phyloP scores from a whole-genome alignment of 2,797 vertebrate genomes.

The Steatocranus sp. region DNA sequence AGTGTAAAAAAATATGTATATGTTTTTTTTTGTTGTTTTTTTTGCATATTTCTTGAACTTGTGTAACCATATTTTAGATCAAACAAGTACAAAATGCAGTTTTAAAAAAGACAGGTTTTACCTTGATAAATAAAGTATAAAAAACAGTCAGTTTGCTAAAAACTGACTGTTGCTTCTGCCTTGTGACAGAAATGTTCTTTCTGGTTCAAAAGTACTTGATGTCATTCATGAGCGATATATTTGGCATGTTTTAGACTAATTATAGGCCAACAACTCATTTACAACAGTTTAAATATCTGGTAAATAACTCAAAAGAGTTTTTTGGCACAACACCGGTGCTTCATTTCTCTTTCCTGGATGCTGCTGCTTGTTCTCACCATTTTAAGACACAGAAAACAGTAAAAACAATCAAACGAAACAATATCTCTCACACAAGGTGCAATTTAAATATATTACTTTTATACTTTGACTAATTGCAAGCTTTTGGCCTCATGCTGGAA shows the following conservation, averaged over 20 bases:
- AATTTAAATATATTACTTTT: background rate
- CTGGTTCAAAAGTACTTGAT: background rate
- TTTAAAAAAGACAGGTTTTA: too few species aligned
- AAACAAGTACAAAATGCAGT: background rate
- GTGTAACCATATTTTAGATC: background rate
- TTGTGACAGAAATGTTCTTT: background rate
- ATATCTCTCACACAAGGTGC: background rate
- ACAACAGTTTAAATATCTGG: background rate
- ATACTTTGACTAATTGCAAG: background rate
- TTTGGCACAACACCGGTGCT: background rate
- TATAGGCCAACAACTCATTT: background rate
- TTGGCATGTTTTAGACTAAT: background rate
- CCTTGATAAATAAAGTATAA: background rate
- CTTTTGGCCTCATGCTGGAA: background rate
- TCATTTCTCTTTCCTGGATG: background rate
- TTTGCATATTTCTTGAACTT: background rate
- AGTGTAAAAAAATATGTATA: background rate
- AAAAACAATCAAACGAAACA: background rate
- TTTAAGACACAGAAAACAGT: background rate
- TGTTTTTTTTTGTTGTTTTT: accelerated
- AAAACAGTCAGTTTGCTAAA: background rate
- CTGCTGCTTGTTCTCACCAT: background rate
- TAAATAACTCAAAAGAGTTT: background rate
- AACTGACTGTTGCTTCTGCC: background rate
- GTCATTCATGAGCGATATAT: background rate